These are phyloP conservation scores for Megaceryle torquata DNA, from an alignment of 2,113 vertebrate genomes.

Conservation along the genomic window DNA sequence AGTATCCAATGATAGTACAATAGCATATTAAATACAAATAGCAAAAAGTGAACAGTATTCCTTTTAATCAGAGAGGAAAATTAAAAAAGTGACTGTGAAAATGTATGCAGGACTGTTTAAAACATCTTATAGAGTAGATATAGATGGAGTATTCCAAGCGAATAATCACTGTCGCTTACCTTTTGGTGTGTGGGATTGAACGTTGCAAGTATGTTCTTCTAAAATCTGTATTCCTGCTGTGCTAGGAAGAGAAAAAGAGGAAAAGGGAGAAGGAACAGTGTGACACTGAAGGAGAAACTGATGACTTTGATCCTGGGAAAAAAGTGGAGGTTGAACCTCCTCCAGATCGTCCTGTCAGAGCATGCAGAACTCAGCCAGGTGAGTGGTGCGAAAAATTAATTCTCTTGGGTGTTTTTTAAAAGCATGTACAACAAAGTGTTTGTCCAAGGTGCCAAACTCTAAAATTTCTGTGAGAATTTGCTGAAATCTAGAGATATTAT, in stretches of 20 bases:
- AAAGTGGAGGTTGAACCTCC: constrained; percentile 89
- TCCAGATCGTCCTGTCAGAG: constrained; percentile 87
- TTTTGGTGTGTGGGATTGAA: neutral
- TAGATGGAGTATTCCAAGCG: neutral
- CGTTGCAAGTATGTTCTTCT: neutral
- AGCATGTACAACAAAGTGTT: neutral
- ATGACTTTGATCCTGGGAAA: constrained; percentile 85
- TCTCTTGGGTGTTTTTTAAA: neutral
- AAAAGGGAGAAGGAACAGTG: constrained; percentile 91
- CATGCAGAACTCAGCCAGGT: constrained; percentile 94
- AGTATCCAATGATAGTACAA: neutral
- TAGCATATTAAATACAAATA: neutral
- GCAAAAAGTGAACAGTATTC: neutral
- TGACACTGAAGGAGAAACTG: constrained; percentile 85
- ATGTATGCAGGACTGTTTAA: neutral
- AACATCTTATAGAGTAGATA: neutral
- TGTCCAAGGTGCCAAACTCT: neutral
- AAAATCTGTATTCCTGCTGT: neutral
- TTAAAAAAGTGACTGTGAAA: neutral
- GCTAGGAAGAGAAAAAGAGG: constrained; percentile 90
- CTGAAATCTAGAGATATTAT: neutral
- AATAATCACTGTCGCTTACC: neutral
- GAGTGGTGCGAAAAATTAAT: neutral
- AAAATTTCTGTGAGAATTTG: neutral
- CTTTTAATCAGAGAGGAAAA: neutral